phyloP scores from a whole-genome alignment of 2,113 vertebrate species.

The Lepus timidus region DNA sequence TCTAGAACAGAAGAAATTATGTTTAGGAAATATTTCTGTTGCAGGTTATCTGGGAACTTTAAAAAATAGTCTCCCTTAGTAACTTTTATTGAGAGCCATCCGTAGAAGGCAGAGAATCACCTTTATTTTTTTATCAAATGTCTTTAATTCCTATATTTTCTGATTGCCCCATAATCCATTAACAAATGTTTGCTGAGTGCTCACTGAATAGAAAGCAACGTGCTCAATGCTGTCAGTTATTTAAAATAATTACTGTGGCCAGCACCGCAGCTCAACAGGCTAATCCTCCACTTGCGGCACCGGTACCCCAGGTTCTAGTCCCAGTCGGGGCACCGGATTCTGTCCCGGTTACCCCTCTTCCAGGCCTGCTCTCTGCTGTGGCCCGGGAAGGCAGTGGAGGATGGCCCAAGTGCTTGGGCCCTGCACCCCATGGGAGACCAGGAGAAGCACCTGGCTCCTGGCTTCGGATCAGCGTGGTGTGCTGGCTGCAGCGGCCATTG shows the following conservation, averaged over 20 bases:
- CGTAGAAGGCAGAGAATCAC: neutral
- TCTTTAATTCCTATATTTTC: constrained; percentile 5
- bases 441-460: too few relatives aligned
- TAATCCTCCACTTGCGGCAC: too few relatives aligned
- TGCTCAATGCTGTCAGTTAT: neutral
- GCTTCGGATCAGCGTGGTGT: too few relatives aligned
- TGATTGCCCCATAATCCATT: neutral
- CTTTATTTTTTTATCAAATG: neutral
- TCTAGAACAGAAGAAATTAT: constrained; percentile 69
- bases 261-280: too few relatives aligned
- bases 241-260: neutral
- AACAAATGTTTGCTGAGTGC: neutral
- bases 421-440: too few relatives aligned
- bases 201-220: neutral
- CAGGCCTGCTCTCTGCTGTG: too few relatives aligned
- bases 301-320: too few relatives aligned
- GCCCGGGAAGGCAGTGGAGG: too few relatives aligned
- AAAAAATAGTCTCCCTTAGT: neutral
- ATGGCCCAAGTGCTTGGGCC: too few relatives aligned
- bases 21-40: constrained; percentile 64
- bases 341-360: too few relatives aligned
- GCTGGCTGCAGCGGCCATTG: too few relatives aligned
- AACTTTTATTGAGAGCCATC: constrained; percentile 36
- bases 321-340: too few relatives aligned
- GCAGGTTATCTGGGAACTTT: constrained; percentile 53